These are phyloP conservation scores for Siphamia tubifer DNA, from an alignment of 2,113 vertebrate species.

Conservation along the genomic window DNA sequence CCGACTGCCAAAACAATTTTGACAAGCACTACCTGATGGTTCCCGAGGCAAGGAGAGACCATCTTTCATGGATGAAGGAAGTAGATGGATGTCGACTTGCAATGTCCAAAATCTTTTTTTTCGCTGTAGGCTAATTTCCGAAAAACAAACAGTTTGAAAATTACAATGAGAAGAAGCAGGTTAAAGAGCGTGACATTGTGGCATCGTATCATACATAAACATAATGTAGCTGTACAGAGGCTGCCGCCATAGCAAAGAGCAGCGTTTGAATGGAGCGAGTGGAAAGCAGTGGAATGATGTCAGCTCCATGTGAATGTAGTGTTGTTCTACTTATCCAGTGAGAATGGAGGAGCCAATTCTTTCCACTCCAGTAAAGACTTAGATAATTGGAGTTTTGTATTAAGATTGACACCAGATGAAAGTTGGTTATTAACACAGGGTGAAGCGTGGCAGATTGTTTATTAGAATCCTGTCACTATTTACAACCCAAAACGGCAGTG, in stretches of 20 bases:
- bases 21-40: conserved; percentile 5
- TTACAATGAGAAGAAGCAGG: background rate
- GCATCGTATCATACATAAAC: background rate
- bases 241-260: background rate
- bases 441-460: conserved; percentile 81
- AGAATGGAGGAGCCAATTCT: conserved; percentile 68
- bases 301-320: conserved; percentile 30
- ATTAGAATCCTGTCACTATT: conserved; percentile 80
- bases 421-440: conserved; percentile 79
- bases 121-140: background rate
- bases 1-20: conserved; percentile 11
- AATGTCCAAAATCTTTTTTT: background rate
- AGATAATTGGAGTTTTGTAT: conserved; percentile 78
- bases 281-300: conserved; percentile 27
- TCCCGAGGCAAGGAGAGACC: conserved; percentile 12
- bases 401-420: conserved; percentile 82
- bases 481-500: conserved; percentile 66
- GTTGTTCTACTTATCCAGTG: conserved; percentile 51
- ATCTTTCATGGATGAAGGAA: background rate
- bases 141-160: background rate
- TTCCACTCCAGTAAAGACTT: conserved; percentile 76
- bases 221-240: background rate
- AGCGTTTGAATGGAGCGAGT: background rate
- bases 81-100: background rate
- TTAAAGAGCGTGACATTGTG: background rate